Conservation (phyloP, 1,140 invertebrate species). For the Drosophila virilis region DNA sequence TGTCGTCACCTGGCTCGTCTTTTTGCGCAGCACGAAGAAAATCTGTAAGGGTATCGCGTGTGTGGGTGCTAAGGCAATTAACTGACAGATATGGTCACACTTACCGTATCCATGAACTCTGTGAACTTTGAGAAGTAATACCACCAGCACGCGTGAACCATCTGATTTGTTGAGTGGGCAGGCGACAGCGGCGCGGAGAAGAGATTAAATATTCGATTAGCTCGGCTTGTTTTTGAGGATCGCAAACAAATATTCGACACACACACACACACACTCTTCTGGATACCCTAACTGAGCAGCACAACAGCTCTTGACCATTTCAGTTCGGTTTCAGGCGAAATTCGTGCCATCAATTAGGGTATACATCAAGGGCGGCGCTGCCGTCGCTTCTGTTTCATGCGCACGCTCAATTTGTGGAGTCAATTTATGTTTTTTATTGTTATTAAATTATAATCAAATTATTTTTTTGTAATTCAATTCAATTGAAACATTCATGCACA, state of each 20-base stretch:
- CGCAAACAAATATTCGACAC: not conserved
- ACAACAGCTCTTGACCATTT: not conserved
- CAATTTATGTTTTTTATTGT: constrained; percentile 18
- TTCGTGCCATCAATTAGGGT: constrained; percentile 5
- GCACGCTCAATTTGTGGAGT: constrained; percentile 24
- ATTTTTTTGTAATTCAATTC: constrained; percentile 36
- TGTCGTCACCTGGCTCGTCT: constrained; percentile 95
- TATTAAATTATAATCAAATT: constrained; percentile 51
- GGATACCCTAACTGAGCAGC: constrained; percentile 13
- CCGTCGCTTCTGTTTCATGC: constrained; percentile 11
- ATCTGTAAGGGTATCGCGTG: constrained; percentile 86
- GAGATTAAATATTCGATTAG: constrained; percentile 47
- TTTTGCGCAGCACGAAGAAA: constrained; percentile 97
- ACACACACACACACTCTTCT: not conserved
- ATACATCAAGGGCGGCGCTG: constrained; percentile 4
- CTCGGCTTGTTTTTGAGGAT: not conserved
- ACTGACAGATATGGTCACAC: constrained; percentile 69
- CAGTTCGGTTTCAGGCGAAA: no score
- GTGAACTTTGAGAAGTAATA: constrained; percentile 98
- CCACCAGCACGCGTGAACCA: constrained; percentile 97
- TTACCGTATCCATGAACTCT: constrained; percentile 98
- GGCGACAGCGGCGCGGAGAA: not conserved
- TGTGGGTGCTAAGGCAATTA: no score
- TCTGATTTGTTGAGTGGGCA: constrained; percentile 86
- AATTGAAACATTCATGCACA: constrained; percentile 59